Evolutionary conservation across 2,113 vertebrate genomes (phyloP).

Genomic region (Amazona guildingii): DNA sequence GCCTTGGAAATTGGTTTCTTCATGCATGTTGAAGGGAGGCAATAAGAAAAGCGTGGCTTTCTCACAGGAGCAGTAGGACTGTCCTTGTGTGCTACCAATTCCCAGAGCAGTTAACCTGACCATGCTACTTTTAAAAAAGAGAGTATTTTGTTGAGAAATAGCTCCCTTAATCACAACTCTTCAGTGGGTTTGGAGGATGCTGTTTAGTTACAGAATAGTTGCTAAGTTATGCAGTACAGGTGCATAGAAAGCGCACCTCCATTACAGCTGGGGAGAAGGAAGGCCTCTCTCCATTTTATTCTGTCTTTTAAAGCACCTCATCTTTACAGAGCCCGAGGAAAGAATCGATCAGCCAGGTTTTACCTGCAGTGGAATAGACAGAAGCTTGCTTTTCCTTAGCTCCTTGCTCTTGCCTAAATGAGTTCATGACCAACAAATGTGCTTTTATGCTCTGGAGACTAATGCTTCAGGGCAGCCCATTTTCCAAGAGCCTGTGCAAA

Average conservation of each 20-base stretch:
- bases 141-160: neutral
- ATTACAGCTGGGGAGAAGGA: neutral
- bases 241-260: neutral
- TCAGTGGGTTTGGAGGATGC: neutral
- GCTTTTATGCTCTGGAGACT: neutral
- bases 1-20: neutral
- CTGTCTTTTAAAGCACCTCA: neutral
- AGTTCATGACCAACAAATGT: neutral
- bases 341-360: neutral
- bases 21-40: neutral
- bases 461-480: neutral
- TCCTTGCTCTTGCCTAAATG: neutral
- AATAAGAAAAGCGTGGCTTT: neutral
- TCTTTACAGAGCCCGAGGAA: neutral
- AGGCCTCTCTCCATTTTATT: neutral
- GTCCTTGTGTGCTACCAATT: neutral
- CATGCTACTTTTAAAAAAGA: neutral
- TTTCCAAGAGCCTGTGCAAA: neutral
- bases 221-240: neutral
- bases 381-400: neutral
- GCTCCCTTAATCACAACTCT: neutral
- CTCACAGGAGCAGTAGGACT: neutral
- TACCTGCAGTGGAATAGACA: neutral
- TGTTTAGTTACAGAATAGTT: neutral
- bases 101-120: neutral